Conservation (phyloP, 2,888 invertebrate species). For the Andrena flavipes region DNA sequence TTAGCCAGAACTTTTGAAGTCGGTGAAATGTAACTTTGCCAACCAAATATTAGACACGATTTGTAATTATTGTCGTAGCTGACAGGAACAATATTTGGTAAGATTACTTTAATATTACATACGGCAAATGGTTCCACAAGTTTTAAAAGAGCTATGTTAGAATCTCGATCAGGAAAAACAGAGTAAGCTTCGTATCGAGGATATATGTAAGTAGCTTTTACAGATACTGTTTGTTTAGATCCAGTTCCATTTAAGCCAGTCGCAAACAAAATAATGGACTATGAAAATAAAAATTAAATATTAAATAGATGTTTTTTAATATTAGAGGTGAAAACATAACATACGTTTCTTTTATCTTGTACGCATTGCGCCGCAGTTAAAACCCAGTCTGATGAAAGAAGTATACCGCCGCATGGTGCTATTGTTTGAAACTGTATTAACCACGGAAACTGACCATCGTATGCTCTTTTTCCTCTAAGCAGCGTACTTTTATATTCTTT, state of each 20-base stretch:
- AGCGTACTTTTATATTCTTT: slow-evolving; percentile 49
- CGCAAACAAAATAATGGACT: slow-evolving; percentile 72
- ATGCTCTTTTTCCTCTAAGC: slow-evolving; percentile 63
- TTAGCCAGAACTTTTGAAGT: slow-evolving; percentile 69
- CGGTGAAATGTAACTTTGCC: slow-evolving; percentile 70
- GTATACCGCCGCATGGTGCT: slow-evolving; percentile 73
- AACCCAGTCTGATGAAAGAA: slow-evolving; percentile 75
- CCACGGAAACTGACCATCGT: slow-evolving; percentile 74
- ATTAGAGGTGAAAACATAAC: slow-evolving; percentile 1
- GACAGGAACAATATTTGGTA: slow-evolving; percentile 65
- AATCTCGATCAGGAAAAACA: slow-evolving; percentile 65
- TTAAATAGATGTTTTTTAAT: not conserved
- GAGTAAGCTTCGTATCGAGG: slow-evolving; percentile 71
- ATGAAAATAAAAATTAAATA: slow-evolving; percentile 29
- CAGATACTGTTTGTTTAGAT: slow-evolving; percentile 64
- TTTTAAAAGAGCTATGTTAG: slow-evolving; percentile 75
- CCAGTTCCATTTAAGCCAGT: slow-evolving; percentile 68
- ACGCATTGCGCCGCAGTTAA: slow-evolving; percentile 76
- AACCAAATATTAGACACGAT: slow-evolving; percentile 75
- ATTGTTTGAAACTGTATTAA: slow-evolving; percentile 76
- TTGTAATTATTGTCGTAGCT: slow-evolving; percentile 69
- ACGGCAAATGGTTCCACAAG: slow-evolving; percentile 68
- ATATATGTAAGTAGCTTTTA: slow-evolving; percentile 75
- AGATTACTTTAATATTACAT: slow-evolving; percentile 56
- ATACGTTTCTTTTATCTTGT: slow-evolving; percentile 72